Conservation (phyloP, 1,140 invertebrate genomes). For the Calycopis cecrops region DNA sequence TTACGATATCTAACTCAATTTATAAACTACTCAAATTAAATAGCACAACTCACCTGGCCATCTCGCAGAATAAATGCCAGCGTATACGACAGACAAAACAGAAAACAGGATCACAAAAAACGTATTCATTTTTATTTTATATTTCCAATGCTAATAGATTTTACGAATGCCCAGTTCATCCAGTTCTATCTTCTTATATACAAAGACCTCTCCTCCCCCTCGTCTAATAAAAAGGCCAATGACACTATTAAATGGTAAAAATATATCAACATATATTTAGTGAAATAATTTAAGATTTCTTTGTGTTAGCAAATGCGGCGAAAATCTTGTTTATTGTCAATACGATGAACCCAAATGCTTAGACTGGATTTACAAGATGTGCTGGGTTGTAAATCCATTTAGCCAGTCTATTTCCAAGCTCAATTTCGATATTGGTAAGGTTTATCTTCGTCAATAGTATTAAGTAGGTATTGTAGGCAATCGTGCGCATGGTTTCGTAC, state of each 20-base stretch:
- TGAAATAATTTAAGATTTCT: no score
- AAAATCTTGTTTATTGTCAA: conserved; percentile 2
- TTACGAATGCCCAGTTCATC: background rate
- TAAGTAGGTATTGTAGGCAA: no score
- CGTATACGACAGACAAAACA: background rate
- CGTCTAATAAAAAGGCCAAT: background rate
- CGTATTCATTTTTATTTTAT: conserved; percentile 2
- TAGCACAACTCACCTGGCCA: conserved; percentile 1
- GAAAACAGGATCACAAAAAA: background rate
- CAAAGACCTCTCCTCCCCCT: background rate
- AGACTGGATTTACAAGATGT: no score
- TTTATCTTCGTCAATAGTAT: no score
- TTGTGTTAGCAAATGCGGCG: background rate
- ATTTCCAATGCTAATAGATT: no score
- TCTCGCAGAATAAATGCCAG: conserved; percentile 2
- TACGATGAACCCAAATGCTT: background rate
- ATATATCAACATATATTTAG: background rate
- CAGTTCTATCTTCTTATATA: background rate
- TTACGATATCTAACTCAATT: no score
- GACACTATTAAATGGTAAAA: background rate
- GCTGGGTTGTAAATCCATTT: no score
- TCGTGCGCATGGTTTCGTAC: no score
- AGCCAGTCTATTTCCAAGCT: no score
- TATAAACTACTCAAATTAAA: no score
- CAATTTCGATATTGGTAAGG: no score